phyloP scores from a whole-genome alignment of 2,888 invertebrate genomes.

The Athripsodes cinereus region DNA sequence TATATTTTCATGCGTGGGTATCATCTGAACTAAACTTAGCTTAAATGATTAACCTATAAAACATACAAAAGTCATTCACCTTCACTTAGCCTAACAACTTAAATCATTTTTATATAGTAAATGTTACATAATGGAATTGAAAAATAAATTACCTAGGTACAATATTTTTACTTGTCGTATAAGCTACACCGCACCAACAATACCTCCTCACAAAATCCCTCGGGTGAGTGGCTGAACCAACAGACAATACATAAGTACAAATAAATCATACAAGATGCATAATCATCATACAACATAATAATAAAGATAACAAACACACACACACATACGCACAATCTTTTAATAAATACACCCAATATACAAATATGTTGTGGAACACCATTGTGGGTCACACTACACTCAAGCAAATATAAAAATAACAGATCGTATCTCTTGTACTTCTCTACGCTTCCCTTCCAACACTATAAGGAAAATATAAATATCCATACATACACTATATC shows the following conservation, averaged over 20 bases:
- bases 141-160: slow-evolving; percentile 57
- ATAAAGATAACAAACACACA: background rate
- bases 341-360: no score
- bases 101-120: slow-evolving; percentile 34
- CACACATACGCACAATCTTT: no score
- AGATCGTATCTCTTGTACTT: background rate
- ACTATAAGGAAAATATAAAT: no score
- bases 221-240: background rate
- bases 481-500: no score
- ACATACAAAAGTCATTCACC: slow-evolving; percentile 46
- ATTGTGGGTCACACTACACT: no score
- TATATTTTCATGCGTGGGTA: slow-evolving; percentile 15
- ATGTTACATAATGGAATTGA: slow-evolving; percentile 52
- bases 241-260: slow-evolving; percentile 17
- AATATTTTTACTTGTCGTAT: slow-evolving; percentile 39
- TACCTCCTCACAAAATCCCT: background rate
- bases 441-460: no score
- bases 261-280: slow-evolving; percentile 27
- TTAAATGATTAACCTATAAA: slow-evolving; percentile 41
- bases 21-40: slow-evolving; percentile 25
- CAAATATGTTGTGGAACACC: no score
- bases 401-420: background rate
- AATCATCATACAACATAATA: background rate
- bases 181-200: slow-evolving; percentile 16
- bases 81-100: slow-evolving; percentile 38